Evolutionary conservation across 2,797 vertebrate genomes (phyloP), one percentile per base, ranked within the genome.

Genomic region (Octomys mimax): DNA sequence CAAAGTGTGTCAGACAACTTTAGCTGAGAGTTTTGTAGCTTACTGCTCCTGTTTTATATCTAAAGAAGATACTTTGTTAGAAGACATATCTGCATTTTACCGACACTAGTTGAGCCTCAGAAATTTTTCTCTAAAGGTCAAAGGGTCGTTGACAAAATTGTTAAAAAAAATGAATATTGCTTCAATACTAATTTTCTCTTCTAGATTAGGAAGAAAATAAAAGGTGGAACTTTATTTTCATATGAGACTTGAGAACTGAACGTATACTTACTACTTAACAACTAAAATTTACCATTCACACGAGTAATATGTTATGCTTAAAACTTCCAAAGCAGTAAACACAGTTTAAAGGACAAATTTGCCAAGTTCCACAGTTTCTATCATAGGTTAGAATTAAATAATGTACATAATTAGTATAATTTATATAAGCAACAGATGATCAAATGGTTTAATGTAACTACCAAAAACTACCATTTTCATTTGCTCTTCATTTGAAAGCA

Each of bases 1-100:
- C 93, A 96, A 95, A 92, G 81, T 96, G 13, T 97, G n/a, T 93
- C 93, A 96, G 94, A 92, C 95, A 96, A 97, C 94, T 98, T 96
- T 96, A 95, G 82, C 95, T 78, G 95, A 95, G 68, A 78, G 75
- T 52, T 64, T 80, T 96, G 79, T 89, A 97, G 82, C 95, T 92
- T 89, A 88, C 75, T 92, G 62, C 91, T 89, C 89, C 95, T 70
- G 88, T 94, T 95, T 96, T 70, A 94, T 89, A 91, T 94, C 85
- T 96, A 96, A 95, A 92, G 84, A 96, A 71, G 46, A 83, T 54
- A 80, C 86, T 49, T 97, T 97, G 57, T 97, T 95, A 92, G 59
- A 94, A 84, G 70, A 57, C 52, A 91, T 5, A 92, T 95, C 91
- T 85, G 97, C 46, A 57, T 97, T 90, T 36, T 75, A 77, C 0